Percentiles rank a stretch among this genome's conserved stretches.
These are phyloP conservation scores for Sylvilagus bachmani DNA, from an alignment of 2,113 vertebrate species.

Conservation along the genomic window DNA sequence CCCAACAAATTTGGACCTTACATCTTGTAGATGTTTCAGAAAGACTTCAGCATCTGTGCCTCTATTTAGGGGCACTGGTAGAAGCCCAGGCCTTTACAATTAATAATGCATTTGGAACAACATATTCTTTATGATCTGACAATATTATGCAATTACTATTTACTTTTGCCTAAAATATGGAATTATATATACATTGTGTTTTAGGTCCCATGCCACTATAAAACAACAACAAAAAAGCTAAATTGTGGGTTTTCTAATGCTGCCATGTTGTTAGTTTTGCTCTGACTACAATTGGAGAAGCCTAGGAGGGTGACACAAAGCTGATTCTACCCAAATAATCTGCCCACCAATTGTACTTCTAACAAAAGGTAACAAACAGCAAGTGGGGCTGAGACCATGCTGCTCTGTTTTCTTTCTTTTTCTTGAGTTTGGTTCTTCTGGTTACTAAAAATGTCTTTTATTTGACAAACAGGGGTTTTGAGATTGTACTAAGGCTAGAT, in stretches of 20 bases:
- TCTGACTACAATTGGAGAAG: not conserved
- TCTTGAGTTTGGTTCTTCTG: conserved; percentile 28
- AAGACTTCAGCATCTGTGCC: not conserved
- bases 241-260: not conserved
- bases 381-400: not conserved
- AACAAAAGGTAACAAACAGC: not conserved
- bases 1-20: no score
- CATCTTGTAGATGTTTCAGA: not conserved
- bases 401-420: not conserved
- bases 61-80: not conserved
- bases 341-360: not conserved
- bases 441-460: conserved; percentile 22
- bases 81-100: not conserved
- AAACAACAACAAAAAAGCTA: not conserved
- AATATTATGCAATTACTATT: conserved; percentile 18
- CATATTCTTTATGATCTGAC: not conserved
- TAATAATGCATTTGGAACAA: conserved; percentile 17
- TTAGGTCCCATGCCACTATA: conserved; percentile 1
- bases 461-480: not conserved
- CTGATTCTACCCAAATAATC: not conserved
- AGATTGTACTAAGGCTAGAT: not conserved
- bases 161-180: not conserved
- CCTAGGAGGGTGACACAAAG: not conserved
- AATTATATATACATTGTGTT: not conserved
- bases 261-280: not conserved